Percentiles rank a stretch among this genome's conserved stretches.
Conservation (phyloP, 2,888 invertebrate species). For the Zootermopsis nevadensis region DNA sequence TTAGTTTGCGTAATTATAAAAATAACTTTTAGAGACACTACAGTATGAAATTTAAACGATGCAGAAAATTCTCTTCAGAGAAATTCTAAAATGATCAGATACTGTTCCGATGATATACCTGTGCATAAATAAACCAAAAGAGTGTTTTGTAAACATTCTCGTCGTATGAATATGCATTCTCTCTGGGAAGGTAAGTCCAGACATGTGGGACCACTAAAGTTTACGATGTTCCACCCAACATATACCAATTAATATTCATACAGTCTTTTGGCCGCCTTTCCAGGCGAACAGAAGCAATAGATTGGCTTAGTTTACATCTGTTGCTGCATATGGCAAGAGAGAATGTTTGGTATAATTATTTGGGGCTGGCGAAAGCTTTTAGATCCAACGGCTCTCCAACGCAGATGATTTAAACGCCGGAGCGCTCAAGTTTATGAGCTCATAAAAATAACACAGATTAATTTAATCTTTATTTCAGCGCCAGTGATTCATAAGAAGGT, state of each 20-base stretch:
- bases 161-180: neutral
- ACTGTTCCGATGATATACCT: too few relatives aligned
- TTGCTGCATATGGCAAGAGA: neutral
- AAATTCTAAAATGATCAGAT: too few relatives aligned
- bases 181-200: neutral
- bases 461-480: conserved; percentile 28
- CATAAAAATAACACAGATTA: conserved; percentile 24
- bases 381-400: too few relatives aligned
- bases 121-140: too few relatives aligned
- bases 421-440: neutral
- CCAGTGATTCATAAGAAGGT: neutral
- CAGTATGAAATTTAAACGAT: too few relatives aligned
- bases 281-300: neutral
- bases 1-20: too few relatives aligned
- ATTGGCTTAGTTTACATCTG: neutral
- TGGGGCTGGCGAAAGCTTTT: neutral
- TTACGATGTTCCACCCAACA: neutral
- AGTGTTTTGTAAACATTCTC: too few relatives aligned
- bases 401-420: neutral
- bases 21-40: too few relatives aligned
- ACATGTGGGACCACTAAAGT: too few relatives aligned
- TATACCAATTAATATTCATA: neutral
- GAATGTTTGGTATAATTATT: neutral
- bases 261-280: neutral
- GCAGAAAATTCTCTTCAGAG: too few relatives aligned